Conservation (phyloP, 2,888 invertebrate species). For the Tridacna crocea region DNA sequence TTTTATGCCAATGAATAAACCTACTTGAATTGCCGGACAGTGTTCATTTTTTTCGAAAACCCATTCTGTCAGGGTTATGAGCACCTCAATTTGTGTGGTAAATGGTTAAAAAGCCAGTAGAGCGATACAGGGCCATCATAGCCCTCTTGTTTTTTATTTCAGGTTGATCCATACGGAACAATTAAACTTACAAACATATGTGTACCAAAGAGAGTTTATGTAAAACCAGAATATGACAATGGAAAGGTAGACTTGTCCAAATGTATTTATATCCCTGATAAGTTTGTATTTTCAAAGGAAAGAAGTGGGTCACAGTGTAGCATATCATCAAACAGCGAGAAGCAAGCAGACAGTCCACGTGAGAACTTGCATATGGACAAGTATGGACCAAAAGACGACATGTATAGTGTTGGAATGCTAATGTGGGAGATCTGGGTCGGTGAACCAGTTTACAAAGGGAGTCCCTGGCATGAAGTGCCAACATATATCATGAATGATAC, state of each 20-base stretch:
- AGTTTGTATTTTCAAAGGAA: constrained; percentile 42
- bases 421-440: constrained; percentile 74
- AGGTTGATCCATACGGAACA: constrained; percentile 60
- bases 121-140: too few species aligned
- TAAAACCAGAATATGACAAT: constrained; percentile 22
- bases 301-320: constrained; percentile 1
- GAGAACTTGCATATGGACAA: background rate
- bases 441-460: constrained; percentile 31
- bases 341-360: background rate
- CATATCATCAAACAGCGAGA: background rate
- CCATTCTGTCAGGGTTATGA: too few species aligned
- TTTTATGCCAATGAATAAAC: too few species aligned
- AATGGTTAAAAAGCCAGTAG: too few species aligned
- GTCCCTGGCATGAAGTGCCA: background rate
- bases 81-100: too few species aligned
- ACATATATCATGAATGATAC: constrained; percentile 18
- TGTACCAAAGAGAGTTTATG: constrained; percentile 40
- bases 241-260: constrained; percentile 28
- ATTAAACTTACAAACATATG: constrained; percentile 71
- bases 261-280: constrained; percentile 44
- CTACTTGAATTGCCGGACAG: too few species aligned
- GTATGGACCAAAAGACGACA: constrained; percentile 60
- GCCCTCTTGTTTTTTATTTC: constrained; percentile 18
- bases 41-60: too few species aligned
- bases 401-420: constrained; percentile 72